These are phyloP conservation scores for Vollenhovia emeryi DNA, from an alignment of 1,140 invertebrate species.

Conservation along the genomic window DNA sequence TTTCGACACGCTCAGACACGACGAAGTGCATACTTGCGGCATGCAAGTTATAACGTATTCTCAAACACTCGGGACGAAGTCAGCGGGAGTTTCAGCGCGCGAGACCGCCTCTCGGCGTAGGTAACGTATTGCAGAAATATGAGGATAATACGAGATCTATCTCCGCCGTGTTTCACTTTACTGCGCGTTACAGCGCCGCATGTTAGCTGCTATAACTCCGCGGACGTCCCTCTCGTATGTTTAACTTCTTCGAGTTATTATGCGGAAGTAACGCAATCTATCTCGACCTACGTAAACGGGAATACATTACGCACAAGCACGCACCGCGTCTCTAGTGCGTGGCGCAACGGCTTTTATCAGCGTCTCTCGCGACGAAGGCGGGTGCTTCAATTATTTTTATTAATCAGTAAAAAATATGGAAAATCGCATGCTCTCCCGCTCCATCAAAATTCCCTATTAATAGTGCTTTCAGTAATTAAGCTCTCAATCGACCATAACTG, in stretches of 20 bases:
- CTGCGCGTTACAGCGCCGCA: conserved; percentile 36
- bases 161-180: conserved; percentile 59
- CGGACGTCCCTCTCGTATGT: conserved; percentile 46
- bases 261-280: conserved; percentile 57
- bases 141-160: conserved; percentile 60
- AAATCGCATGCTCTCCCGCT: neutral
- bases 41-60: conserved; percentile 53
- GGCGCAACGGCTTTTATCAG: conserved; percentile 32
- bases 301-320: conserved; percentile 54
- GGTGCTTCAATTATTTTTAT: conserved; percentile 21
- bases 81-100: conserved; percentile 31
- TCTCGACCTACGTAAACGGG: conserved; percentile 52
- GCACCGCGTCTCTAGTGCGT: conserved; percentile 24
- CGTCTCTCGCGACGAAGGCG: neutral
- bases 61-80: conserved; percentile 55
- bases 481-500: too few relatives aligned
- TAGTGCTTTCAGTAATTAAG: too few relatives aligned
- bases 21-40: conserved; percentile 28
- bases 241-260: conserved; percentile 60
- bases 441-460: neutral
- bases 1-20: conserved; percentile 21
- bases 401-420: too few relatives aligned
- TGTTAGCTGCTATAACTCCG: conserved; percentile 55
- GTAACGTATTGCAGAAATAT: conserved; percentile 57
- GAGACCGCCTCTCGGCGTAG: conserved; percentile 20